Conservation (phyloP, 1,140 invertebrate species). For the Drusus annulatus region DNA sequence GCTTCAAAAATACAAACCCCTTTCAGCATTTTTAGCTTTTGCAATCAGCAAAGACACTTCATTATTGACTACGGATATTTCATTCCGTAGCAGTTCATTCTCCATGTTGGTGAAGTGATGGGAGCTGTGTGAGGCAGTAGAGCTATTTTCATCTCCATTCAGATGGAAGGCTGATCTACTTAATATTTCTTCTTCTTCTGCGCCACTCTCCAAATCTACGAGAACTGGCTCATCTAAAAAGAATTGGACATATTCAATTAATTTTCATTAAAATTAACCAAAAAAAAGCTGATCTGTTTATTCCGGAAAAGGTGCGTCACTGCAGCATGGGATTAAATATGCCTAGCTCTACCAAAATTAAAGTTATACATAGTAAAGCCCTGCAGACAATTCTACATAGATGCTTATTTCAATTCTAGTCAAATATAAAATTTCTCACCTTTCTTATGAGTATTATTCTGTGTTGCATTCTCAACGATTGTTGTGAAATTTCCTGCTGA, state of each 20-base stretch:
- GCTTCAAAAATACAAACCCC: constrained; percentile 63
- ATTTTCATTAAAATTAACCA: no score
- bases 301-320: no score
- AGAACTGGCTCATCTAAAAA: constrained; percentile 27
- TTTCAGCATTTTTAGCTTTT: constrained; percentile 71
- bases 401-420: no score
- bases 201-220: not conserved
- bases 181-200: not conserved
- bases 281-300: no score
- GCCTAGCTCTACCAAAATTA: no score
- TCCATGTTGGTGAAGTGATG: constrained; percentile 55
- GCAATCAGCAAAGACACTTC: constrained; percentile 72
- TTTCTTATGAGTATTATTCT: not conserved
- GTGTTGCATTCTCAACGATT: not conserved
- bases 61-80: constrained; percentile 73
- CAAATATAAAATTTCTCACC: not conserved
- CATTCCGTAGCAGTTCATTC: constrained; percentile 70
- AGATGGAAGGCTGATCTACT: constrained; percentile 23
- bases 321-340: no score
- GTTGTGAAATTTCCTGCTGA: constrained; percentile 27
- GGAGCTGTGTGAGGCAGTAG: constrained; percentile 13
- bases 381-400: no score
- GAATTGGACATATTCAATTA: no score
- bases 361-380: no score
- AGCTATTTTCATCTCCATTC: constrained; percentile 18